Evolutionary conservation across 2,797 vertebrate genomes (phyloP).

Genomic region (Gymnothorax reevesii): DNA sequence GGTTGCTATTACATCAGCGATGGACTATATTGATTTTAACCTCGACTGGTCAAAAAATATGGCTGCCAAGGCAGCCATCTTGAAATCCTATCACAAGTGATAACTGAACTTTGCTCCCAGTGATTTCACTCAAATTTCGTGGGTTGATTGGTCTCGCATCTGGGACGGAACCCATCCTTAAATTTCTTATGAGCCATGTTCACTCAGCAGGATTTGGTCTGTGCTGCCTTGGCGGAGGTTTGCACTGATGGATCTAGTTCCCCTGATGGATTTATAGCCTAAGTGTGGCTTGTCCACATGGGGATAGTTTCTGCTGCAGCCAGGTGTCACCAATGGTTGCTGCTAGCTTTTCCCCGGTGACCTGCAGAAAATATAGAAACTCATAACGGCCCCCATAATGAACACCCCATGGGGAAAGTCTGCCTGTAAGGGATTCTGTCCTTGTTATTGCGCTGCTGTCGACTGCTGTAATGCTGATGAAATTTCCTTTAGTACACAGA

Average conservation of each 20-base stretch:
- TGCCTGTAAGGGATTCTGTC: background rate
- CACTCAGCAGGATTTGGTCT: no score
- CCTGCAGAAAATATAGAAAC: background rate
- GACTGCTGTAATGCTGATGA: background rate
- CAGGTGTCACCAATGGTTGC: background rate
- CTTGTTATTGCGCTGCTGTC: background rate
- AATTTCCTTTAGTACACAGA: background rate
- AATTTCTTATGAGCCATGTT: no score
- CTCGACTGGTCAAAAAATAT: no score
- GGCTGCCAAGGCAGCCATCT: no score
- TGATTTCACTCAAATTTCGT: no score
- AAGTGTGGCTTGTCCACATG: background rate
- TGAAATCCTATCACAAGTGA: no score
- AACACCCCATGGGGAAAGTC: background rate
- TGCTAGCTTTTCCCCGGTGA: background rate
- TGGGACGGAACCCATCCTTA: no score
- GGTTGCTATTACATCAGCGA: no score
- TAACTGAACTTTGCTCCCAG: no score
- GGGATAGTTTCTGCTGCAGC: background rate
- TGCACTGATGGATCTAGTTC: background rate
- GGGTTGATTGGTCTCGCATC: no score
- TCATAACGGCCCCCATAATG: background rate
- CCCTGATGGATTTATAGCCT: background rate
- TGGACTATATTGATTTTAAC: no score
- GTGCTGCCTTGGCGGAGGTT: no score